Evolutionary conservation across 1,140 invertebrate species (phyloP).

Genomic region (Bombyx mori): DNA sequence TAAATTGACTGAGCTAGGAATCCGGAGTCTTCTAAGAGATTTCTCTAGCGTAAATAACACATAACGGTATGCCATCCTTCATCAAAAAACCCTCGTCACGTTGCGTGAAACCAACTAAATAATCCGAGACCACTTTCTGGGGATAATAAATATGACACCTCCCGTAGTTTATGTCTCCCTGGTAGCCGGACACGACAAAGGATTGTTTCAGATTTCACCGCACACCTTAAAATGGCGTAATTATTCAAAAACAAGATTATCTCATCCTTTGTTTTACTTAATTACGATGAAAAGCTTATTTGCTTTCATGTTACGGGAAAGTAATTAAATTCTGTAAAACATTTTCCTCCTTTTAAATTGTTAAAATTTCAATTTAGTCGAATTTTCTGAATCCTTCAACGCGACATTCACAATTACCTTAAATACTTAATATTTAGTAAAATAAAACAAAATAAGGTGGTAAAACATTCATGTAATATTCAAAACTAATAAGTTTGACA

Average conservation of each 20-base stretch:
- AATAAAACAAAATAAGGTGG: too few species aligned
- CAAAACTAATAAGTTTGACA: too few species aligned
- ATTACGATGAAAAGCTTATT: too few species aligned
- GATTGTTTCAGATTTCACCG: conserved; percentile 1
- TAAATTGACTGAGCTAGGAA: too few species aligned
- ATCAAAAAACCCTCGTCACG: conserved; percentile 28
- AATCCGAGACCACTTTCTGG: conserved; percentile 18
- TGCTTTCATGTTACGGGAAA: too few species aligned
- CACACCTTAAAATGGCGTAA: background rate
- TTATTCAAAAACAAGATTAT: conserved; percentile 13
- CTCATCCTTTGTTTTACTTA: background rate
- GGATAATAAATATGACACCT: conserved; percentile 22
- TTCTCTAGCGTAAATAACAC: conserved; percentile 23
- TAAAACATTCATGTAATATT: too few species aligned
- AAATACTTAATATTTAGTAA: too few species aligned
- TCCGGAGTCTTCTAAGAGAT: conserved; percentile 12
- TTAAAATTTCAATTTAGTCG: too few species aligned
- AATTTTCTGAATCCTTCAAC: too few species aligned
- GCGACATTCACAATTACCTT: too few species aligned
- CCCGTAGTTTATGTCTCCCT: conserved; percentile 14
- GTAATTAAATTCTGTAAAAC: conserved; percentile 4
- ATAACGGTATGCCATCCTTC: conserved; percentile 20
- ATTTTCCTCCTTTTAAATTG: conserved; percentile 3
- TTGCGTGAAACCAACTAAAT: conserved; percentile 15
- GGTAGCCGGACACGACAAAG: conserved; percentile 10